These are phyloP conservation scores for Morinoia aosen DNA, from an alignment of 2,888 invertebrate genomes.

Conservation along the genomic window DNA sequence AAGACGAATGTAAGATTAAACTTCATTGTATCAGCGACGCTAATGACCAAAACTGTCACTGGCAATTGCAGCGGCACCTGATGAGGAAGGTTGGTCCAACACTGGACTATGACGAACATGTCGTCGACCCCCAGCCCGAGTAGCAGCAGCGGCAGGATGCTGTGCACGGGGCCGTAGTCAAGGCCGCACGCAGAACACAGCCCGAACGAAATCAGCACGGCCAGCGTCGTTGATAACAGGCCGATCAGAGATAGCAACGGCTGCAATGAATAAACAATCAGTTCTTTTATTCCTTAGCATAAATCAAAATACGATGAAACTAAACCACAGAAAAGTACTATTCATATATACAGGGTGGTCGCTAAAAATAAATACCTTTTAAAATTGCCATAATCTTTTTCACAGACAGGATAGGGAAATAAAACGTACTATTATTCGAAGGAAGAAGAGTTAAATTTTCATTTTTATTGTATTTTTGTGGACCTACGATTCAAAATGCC, in stretches of 20 bases:
- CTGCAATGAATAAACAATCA: slow-evolving; percentile 71
- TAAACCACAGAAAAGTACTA: background rate
- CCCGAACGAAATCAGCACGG: slow-evolving; percentile 81
- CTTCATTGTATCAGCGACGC: no score
- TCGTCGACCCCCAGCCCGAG: slow-evolving; percentile 87
- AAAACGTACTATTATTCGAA: no score
- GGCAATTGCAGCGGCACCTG: background rate
- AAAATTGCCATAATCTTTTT: no score
- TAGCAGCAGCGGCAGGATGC: slow-evolving; percentile 84
- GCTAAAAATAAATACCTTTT: no score
- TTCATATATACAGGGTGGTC: background rate
- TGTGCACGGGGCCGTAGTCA: slow-evolving; percentile 85
- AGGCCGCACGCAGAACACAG: slow-evolving; percentile 81
- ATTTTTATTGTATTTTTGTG: no score
- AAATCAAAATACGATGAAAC: background rate
- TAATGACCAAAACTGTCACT: no score
- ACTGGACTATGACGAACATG: slow-evolving; percentile 87
- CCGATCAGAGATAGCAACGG: slow-evolving; percentile 80
- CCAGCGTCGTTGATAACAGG: slow-evolving; percentile 81
- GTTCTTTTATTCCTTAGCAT: slow-evolving; percentile 53
- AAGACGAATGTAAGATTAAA: no score
- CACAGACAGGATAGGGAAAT: no score
- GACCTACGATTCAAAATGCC: no score
- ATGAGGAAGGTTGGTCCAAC: slow-evolving; percentile 69
- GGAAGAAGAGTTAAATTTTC: no score